A percentile compares a stretch with the other conserved stretches of the same genome.
Evolutionary conservation across 2,113 vertebrate genomes (phyloP).

Genomic region (Nycticorax nycticorax): DNA sequence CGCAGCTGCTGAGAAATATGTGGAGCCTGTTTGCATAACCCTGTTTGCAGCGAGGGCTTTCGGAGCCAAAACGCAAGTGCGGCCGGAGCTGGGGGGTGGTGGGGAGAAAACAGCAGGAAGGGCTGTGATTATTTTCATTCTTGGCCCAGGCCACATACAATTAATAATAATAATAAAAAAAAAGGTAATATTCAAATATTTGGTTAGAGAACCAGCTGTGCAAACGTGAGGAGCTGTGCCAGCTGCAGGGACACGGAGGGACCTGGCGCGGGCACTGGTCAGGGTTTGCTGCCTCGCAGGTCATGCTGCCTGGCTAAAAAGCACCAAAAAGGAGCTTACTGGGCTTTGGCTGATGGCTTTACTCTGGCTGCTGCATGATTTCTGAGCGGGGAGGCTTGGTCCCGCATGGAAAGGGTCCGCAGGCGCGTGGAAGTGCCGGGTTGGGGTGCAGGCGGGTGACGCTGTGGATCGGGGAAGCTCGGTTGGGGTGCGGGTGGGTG

Average conservation of each 20-base stretch:
- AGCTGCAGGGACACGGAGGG: neutral
- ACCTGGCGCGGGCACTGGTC: neutral
- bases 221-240: neutral
- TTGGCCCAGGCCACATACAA: constrained; percentile 46
- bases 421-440: neutral
- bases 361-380: neutral
- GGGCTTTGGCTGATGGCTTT: neutral
- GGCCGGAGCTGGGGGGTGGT: neutral
- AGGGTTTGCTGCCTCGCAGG: neutral
- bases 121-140: constrained; percentile 57
- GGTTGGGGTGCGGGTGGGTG: neutral
- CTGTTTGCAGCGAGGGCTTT: neutral
- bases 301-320: neutral
- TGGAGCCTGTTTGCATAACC: constrained; percentile 51
- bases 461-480: too few relatives aligned
- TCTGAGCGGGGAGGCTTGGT: neutral
- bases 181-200: constrained; percentile 37
- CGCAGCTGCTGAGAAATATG: constrained; percentile 19
- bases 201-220: constrained; percentile 43
- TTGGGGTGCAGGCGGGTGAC: too few relatives aligned
- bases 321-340: neutral
- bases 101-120: constrained; percentile 35
- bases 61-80: constrained; percentile 5
- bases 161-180: neutral
- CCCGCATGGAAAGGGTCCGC: neutral